phyloP scores from a whole-genome alignment of 1,140 invertebrate genomes.

The Notospermus geniculatus region DNA sequence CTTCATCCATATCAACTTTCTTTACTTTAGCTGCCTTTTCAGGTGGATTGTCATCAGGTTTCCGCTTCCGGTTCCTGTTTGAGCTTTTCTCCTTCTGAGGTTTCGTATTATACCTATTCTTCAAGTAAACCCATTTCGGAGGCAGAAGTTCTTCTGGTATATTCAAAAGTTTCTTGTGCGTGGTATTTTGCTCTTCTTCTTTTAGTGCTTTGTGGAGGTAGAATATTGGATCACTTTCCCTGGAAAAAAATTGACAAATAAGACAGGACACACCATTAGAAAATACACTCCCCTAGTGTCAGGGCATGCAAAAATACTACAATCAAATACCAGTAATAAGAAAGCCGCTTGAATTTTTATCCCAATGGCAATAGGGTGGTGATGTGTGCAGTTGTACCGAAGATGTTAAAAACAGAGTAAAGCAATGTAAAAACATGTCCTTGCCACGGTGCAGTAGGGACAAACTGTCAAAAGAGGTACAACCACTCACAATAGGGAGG shows the following conservation, averaged over 20 bases:
- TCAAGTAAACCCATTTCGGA: slow-evolving; percentile 38
- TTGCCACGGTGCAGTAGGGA: too few species aligned
- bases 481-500: too few species aligned
- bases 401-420: too few species aligned
- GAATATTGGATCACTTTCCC: slow-evolving; percentile 78
- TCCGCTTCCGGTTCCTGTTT: neutral
- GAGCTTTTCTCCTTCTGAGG: slow-evolving; percentile 4
- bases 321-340: too few species aligned
- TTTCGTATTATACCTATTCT: slow-evolving; percentile 32
- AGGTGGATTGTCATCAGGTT: neutral
- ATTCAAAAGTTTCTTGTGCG: slow-evolving; percentile 42
- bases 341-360: too few species aligned
- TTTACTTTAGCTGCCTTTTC: neutral
- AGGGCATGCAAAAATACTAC: too few species aligned
- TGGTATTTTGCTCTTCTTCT: slow-evolving; percentile 33
- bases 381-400: too few species aligned
- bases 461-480: too few species aligned
- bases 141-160: slow-evolving; percentile 34
- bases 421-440: too few species aligned
- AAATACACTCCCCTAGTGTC: too few species aligned
- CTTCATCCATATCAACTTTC: neutral
- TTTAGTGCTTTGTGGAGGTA: slow-evolving; percentile 69
- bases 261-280: neutral
- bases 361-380: too few species aligned
- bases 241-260: slow-evolving; percentile 60